Conservation (phyloP, 2,888 invertebrate genomes). For the Xanthorhoe designata region DNA sequence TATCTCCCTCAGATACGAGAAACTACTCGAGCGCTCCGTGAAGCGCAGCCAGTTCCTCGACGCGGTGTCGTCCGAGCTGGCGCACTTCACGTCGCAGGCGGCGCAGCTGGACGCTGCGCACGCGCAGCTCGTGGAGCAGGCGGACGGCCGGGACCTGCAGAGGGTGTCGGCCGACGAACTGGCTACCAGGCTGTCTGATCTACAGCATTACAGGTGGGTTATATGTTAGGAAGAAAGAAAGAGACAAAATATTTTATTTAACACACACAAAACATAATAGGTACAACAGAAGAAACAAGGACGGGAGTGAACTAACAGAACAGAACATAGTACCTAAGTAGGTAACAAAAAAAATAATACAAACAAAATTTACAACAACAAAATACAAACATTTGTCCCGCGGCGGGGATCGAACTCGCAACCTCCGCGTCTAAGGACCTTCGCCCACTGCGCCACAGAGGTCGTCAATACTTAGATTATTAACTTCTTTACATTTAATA, state of each 20-base stretch:
- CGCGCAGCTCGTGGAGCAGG: slow-evolving; percentile 88
- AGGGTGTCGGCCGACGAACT: slow-evolving; percentile 88
- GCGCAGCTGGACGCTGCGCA: slow-evolving; percentile 90
- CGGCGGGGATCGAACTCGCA: too few relatives aligned
- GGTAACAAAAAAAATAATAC: too few relatives aligned
- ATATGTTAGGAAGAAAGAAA: too few relatives aligned
- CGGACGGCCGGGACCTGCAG: slow-evolving; percentile 90
- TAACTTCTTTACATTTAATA: not conserved
- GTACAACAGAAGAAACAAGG: too few relatives aligned
- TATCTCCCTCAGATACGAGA: slow-evolving; percentile 88
- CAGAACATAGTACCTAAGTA: too few relatives aligned
- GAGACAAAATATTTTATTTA: too few relatives aligned
- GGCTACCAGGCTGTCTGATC: slow-evolving; percentile 72
- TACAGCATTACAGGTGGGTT: slow-evolving; percentile 76
- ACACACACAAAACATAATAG: too few relatives aligned
- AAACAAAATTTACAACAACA: too few relatives aligned
- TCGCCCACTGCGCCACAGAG: too few relatives aligned
- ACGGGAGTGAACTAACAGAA: too few relatives aligned
- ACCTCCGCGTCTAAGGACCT: too few relatives aligned
- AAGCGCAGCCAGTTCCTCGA: slow-evolving; percentile 94
- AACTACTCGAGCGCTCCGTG: slow-evolving; percentile 91
- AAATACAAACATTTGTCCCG: too few relatives aligned
- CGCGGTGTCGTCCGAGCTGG: slow-evolving; percentile 89
- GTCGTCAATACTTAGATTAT: not conserved
- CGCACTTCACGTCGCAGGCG: slow-evolving; percentile 88